Percentiles rank a stretch among this genome's conserved stretches.
phyloP scores from a whole-genome alignment of 2,888 invertebrate genomes.

The Tyria jacobaeae region DNA sequence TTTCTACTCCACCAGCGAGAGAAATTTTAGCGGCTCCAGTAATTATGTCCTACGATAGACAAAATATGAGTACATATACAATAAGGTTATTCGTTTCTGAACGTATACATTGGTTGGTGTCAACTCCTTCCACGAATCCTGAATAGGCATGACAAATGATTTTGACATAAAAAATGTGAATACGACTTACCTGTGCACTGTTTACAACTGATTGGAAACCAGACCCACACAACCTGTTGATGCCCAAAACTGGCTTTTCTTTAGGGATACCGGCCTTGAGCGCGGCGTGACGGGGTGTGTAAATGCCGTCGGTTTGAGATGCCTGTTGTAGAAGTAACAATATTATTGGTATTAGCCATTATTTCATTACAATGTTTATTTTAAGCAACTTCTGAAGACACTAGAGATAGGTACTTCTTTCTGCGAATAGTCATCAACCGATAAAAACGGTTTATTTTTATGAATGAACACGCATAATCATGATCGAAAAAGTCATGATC shows the following conservation, averaged over 20 bases:
- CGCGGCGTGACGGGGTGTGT: constrained; percentile 95
- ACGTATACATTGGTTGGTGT: too few species aligned
- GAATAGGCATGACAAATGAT: too few species aligned
- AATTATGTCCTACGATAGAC: constrained; percentile 90
- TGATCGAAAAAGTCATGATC: too few species aligned
- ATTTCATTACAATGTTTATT: too few species aligned
- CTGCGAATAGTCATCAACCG: too few species aligned
- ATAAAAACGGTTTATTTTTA: too few species aligned
- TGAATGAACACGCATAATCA: too few species aligned
- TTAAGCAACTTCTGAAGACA: too few species aligned
- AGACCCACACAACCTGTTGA: constrained; percentile 98
- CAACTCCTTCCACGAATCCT: too few species aligned
- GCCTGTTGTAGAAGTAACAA: constrained; percentile 74
- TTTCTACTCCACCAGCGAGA: constrained; percentile 97
- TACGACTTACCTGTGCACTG: constrained; percentile 91
- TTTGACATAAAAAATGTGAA: background rate
- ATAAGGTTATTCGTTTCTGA: too few species aligned
- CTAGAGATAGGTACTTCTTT: too few species aligned
- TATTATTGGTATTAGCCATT: too few species aligned
- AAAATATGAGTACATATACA: background rate
- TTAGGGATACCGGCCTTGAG: constrained; percentile 94
- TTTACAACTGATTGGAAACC: constrained; percentile 98
- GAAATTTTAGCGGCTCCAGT: constrained; percentile 94
- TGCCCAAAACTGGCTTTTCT: constrained; percentile 93
- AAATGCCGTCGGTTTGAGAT: constrained; percentile 93